These are phyloP conservation scores for Eulemur rufifrons DNA, from an alignment of 2,113 vertebrate genomes.

Conservation along the genomic window DNA sequence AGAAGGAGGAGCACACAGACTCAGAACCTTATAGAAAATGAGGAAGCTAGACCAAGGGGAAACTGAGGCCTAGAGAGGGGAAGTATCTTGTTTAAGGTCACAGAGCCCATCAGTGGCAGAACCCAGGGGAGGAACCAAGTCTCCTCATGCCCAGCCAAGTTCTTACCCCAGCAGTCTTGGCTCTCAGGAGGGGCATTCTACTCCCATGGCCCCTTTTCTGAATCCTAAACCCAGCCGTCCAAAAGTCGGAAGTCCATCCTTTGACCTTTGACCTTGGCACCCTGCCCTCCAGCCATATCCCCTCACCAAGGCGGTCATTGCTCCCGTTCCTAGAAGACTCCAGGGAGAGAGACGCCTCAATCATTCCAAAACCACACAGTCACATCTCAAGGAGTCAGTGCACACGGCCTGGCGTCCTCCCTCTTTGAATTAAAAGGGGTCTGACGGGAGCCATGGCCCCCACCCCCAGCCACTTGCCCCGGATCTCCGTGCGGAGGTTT, in stretches of 20 bases:
- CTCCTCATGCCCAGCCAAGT: neutral
- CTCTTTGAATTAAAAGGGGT: neutral
- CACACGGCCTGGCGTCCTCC: neutral
- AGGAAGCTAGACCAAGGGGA: neutral
- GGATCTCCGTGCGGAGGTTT: neutral
- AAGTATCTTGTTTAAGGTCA: neutral
- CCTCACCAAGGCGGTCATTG: no score
- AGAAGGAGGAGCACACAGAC: neutral
- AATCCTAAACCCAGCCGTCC: neutral
- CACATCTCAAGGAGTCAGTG: neutral
- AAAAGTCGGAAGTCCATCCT: neutral
- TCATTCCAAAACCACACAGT: neutral
- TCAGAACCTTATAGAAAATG: neutral
- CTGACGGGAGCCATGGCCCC: accelerated
- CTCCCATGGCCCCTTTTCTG: neutral
- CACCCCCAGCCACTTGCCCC: neutral
- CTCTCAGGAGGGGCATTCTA: neutral
- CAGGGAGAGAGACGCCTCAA: neutral
- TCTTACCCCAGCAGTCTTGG: neutral
- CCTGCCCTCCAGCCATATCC: neutral
- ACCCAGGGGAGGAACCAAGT: neutral
- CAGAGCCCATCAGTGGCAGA: neutral
- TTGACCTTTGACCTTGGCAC: neutral
- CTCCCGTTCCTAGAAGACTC: neutral
- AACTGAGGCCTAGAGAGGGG: neutral